A percentile compares a stretch with the other conserved stretches of the same genome.
Conservation (phyloP, 2,113 vertebrate genomes). For the Microcebus ravelobensis region DNA sequence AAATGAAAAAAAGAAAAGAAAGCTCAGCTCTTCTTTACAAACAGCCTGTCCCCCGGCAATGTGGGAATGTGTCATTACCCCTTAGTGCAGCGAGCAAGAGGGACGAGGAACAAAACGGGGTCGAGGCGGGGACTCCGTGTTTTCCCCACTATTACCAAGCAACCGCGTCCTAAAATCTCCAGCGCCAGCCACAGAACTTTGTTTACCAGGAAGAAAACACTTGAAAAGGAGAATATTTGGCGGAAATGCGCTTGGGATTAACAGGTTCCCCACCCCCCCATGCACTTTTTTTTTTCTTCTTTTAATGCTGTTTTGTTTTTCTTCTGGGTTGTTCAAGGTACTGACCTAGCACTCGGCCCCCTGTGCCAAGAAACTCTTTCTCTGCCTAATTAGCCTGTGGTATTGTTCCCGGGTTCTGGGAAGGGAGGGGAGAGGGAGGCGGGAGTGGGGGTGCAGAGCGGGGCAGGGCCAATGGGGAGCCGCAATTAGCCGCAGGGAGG, state of each 20-base stretch:
- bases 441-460: conserved; percentile 10
- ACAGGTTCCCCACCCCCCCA: conserved; percentile 6
- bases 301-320: conserved; percentile 85
- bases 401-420: conserved; percentile 79
- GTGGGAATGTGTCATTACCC: conserved; percentile 24
- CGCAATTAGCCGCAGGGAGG: conserved; percentile 63
- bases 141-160: conserved; percentile 81
- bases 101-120: not conserved
- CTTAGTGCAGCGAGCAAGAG: not conserved
- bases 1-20: not conserved
- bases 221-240: conserved; percentile 87
- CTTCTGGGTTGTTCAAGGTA: conserved; percentile 83
- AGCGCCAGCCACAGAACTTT: conserved; percentile 80
- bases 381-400: conserved; percentile 80
- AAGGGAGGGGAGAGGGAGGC: conserved; percentile 11
- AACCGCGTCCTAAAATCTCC: conserved; percentile 84
- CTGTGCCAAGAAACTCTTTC: conserved; percentile 85
- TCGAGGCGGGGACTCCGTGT: conserved; percentile 59
- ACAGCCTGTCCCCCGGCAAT: not conserved
- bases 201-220: conserved; percentile 89
- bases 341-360: conserved; percentile 79
- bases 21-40: not conserved
- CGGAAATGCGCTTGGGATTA: conserved; percentile 85
- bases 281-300: conserved; percentile 52
- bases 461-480: conserved; percentile 72